phyloP scores from a whole-genome alignment of 1,140 invertebrate species.

The Microvelia longipes region DNA sequence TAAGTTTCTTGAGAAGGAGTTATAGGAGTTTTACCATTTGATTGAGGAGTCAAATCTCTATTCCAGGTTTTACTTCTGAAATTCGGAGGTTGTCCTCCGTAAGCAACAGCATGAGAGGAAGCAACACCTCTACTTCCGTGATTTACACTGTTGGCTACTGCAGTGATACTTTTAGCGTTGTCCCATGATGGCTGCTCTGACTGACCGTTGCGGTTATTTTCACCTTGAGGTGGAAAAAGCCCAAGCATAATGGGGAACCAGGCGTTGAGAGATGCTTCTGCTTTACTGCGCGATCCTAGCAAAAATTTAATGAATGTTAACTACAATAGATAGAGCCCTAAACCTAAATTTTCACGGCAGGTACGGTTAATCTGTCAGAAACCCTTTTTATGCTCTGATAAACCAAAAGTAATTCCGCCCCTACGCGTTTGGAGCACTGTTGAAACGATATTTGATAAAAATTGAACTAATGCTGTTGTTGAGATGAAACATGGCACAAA shows the following conservation, averaged over 20 bases:
- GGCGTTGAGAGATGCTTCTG: slow-evolving; percentile 25
- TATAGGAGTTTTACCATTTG: not conserved
- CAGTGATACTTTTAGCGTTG: slow-evolving; percentile 28
- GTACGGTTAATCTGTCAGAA: no score
- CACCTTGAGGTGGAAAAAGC: slow-evolving; percentile 16
- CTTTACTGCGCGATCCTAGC: slow-evolving; percentile 16
- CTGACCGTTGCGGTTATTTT: not conserved
- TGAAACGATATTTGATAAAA: no score
- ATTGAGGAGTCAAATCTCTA: not conserved
- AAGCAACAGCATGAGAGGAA: slow-evolving; percentile 49
- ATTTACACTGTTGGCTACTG: slow-evolving; percentile 50
- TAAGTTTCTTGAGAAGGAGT: not conserved
- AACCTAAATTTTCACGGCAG: not conserved
- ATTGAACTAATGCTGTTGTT: no score
- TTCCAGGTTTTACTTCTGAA: not conserved
- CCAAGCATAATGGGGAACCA: slow-evolving; percentile 27
- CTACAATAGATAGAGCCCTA: not conserved
- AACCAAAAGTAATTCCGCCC: no score
- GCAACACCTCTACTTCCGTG: slow-evolving; percentile 47
- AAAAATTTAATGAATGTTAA: no score
- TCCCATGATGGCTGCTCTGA: slow-evolving; percentile 1
- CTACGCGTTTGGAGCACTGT: no score
- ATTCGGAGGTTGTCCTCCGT: slow-evolving; percentile 31
- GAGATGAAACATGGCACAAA: no score
- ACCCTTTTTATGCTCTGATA: no score